Evolutionary conservation across 2,888 invertebrate species (phyloP).

Genomic region (Diachrysia chrysitis): DNA sequence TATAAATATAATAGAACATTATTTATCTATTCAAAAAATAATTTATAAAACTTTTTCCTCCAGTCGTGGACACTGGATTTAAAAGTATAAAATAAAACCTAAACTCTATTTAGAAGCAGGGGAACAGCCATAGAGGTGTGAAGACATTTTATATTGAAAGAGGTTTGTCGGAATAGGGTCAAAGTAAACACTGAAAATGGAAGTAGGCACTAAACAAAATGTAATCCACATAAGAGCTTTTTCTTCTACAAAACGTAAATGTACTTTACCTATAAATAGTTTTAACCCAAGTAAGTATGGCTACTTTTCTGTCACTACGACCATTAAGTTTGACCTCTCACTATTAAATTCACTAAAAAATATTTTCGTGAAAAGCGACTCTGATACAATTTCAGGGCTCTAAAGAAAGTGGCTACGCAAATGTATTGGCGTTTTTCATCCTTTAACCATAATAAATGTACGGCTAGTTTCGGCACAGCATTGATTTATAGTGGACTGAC

Average conservation of each 20-base stretch:
- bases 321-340: constrained; percentile 11
- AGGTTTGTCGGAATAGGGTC: constrained; percentile 6
- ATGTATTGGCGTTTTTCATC: constrained; percentile 72
- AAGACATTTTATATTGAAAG: constrained; percentile 1
- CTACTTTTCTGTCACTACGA: neutral
- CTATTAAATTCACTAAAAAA: constrained; percentile 1
- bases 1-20: too few relatives aligned
- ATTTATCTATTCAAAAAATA: constrained; percentile 2
- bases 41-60: neutral
- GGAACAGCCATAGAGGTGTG: neutral
- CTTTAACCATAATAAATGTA: constrained; percentile 75
- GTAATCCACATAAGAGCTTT: constrained; percentile 36
- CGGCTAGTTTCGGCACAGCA: constrained; percentile 71
- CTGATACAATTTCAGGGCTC: constrained; percentile 34
- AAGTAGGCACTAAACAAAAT: constrained; percentile 17
- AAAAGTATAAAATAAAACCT: neutral
- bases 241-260: constrained; percentile 10
- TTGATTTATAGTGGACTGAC: constrained; percentile 74
- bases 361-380: neutral
- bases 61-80: neutral
- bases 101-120: neutral
- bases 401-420: constrained; percentile 49
- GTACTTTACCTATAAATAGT: constrained; percentile 6
- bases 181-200: constrained; percentile 22
- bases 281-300: neutral